Evolutionary conservation across 2,113 vertebrate genomes (phyloP), one percentile per base, ranked within the genome.

Genomic region (Nicator chloris): DNA sequence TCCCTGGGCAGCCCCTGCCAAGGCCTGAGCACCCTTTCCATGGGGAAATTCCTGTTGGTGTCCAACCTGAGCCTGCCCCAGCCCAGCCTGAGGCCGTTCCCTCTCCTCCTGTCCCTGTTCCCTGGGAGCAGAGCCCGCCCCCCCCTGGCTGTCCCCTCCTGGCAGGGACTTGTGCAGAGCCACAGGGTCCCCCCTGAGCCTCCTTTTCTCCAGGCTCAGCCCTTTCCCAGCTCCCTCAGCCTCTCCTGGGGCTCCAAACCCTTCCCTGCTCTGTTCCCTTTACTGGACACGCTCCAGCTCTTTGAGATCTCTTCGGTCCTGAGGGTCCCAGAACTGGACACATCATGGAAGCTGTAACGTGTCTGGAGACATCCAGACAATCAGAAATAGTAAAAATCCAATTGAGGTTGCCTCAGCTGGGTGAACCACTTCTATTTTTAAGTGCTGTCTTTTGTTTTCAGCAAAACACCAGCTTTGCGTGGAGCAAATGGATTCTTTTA

Each of bases 41-140:
- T 7, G 60, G 0, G 0, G 42, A 35, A 49, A 49, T 65, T 65
- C 11, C 12, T 49, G 1, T 30, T 24, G 8, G 0, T 14, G 3
- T 3, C 50, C 59, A 6, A 0, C 28, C 59, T 53, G 17, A 2
- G 0, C 7, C 66, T 61, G 1, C 66, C 65, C 45, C 6, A 15
- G 30, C 5, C 26, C 54, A 42, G 12, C 31, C 27, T n/a, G 82
- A 40, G 82, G 49, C 50, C 4, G 10, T 75, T 75, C 42, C 60
- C 60, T 73, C 70, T 40, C 2, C 40, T 65, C 42, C 70, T 84
- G 82, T 75, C 70, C 60, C 82, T 56, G 59, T 84, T 47, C 68
- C 81, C 82, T 54, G 82, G 1, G 1, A 81, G 2, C 6, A 69
- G 1, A 82, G 2, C 79, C 79, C 6, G 2, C n/a, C 13, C 64